These are phyloP conservation scores for Phataginus tetradactyla DNA, from an alignment of 2,797 vertebrate species.

Conservation along the genomic window DNA sequence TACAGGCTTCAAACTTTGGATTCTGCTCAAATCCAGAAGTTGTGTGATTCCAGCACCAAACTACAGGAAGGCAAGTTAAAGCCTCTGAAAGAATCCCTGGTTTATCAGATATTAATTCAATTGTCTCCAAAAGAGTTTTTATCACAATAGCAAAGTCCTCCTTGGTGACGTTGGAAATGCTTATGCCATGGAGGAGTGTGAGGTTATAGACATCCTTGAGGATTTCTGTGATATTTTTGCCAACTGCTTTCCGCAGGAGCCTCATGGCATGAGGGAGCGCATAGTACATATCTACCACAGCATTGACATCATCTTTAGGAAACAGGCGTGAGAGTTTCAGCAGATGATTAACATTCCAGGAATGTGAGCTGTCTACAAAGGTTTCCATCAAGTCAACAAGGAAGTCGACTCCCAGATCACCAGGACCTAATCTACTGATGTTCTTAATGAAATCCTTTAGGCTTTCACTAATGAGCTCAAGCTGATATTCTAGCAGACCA, in stretches of 20 bases:
- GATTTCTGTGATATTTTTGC: conserved; percentile 76
- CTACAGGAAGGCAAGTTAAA: conserved; percentile 73
- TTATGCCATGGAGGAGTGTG: conserved; percentile 74
- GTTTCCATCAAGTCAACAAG: conserved; percentile 72
- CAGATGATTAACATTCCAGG: conserved; percentile 78
- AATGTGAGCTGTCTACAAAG: conserved; percentile 40
- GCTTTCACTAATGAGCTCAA: conserved; percentile 66
- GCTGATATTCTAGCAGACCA: conserved; percentile 69
- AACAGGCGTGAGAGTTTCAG: conserved; percentile 68
- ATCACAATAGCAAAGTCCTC: conserved; percentile 75
- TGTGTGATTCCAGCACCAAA: conserved; percentile 76
- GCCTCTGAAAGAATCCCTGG: conserved; percentile 50
- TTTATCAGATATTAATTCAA: conserved; percentile 49
- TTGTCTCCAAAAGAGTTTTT: conserved; percentile 60
- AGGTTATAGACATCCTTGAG: conserved; percentile 80
- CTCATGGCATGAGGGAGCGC: conserved; percentile 63
- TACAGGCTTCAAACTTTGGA: conserved; percentile 56
- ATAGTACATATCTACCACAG: conserved; percentile 28
- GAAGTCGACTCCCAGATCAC: background rate
- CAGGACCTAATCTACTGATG: background rate
- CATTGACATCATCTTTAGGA: conserved; percentile 44
- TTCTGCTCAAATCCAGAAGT: conserved; percentile 36
- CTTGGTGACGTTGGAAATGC: conserved; percentile 67
- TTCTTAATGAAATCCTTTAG: conserved; percentile 73
- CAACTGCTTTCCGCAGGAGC: conserved; percentile 67